Percentiles rank a stretch among this genome's conserved stretches.
Evolutionary conservation across 2,113 vertebrate species (phyloP).

Genomic region (Notarius lentiginosus): DNA sequence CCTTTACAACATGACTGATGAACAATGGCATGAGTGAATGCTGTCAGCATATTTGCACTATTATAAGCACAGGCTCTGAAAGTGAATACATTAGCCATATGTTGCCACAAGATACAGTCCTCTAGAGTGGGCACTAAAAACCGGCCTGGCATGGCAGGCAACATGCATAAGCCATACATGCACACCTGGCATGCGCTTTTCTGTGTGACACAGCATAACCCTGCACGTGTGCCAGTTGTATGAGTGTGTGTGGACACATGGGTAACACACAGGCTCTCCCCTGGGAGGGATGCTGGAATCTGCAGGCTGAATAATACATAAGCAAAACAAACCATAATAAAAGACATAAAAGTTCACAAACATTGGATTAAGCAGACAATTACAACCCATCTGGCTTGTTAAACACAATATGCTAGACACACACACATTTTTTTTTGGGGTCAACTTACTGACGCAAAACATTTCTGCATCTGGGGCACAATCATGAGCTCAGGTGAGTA

Average conservation of each 20-base stretch:
- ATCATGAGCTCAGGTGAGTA: conserved; percentile 35
- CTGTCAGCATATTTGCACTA: not conserved
- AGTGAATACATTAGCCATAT: conserved; percentile 58
- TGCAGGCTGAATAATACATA: conserved; percentile 77
- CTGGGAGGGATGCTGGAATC: conserved; percentile 68
- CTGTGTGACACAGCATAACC: conserved; percentile 18
- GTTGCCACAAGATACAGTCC: conserved; percentile 39
- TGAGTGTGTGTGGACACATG: conserved; percentile 2
- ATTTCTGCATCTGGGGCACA: conserved; percentile 43
- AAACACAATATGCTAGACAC: conserved; percentile 93
- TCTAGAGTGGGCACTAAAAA: conserved; percentile 60
- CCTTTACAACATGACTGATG: not conserved
- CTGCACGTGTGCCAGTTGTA: not conserved
- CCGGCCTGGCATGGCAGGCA: conserved; percentile 54
- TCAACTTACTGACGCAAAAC: conserved; percentile 41
- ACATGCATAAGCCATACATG: conserved; percentile 37
- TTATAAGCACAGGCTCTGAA: conserved; percentile 31
- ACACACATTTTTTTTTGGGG: conserved; percentile 47
- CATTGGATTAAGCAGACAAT: conserved; percentile 95
- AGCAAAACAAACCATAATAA: conserved; percentile 92
- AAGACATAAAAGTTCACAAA: conserved; percentile 94
- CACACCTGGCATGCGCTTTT: conserved; percentile 32
- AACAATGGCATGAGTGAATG: not conserved
- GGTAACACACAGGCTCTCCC: conserved; percentile 44
- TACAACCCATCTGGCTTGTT: conserved; percentile 98